Evolutionary conservation across 1,140 invertebrate species (phyloP), one percentile per base, ranked within the genome.

Genomic region (Himalopsyche phryganea): DNA sequence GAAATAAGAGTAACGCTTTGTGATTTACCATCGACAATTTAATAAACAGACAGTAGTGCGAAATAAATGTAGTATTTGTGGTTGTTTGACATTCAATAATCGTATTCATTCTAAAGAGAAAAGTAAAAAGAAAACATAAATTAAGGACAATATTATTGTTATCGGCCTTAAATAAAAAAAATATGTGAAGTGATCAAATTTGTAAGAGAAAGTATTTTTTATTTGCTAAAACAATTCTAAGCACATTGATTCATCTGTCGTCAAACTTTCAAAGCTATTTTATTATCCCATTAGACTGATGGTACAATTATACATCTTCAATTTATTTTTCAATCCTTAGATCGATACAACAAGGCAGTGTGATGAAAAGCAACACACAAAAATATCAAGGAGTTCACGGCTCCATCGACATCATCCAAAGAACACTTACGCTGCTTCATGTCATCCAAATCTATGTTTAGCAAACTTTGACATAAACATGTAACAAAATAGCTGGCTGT

Each of bases 91-190:
- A 56, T 55, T 54, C 38, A 63, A 54, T 58, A 45, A 63, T 59
- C 41, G 52, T 59, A 55, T 40, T 45, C 61, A 63, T 63, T 63
- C 56, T 63, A 59, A 63, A 63, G 50, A 58, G 51, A 28, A n/a
- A 48, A 23, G 18, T 48, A 50, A 54, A 50, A 58, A 58, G 51
- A 52, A 28, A 28, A 28, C 23, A 28, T 28, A 28, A 28, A 28
- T 3, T 28, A 28, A 28, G 23, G 23, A 28, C 23, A 28, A 28
- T 28, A 28, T 28, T 28, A 59, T 58, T 59, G 56, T 63, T 59
- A 56, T 48, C 45, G 55, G 51, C 51, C 61, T 59, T 50, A 17
- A 63, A 59, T 51, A 59, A 59, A 53, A 36, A 33, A 57, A 44
- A 23, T 46, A 18, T 49, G 40, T 55, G 40, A 52, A 61, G 60